Percentiles rank a stretch among this genome's conserved stretches.
These are phyloP conservation scores for Uria aalge DNA, from an alignment of 2,113 vertebrate genomes.

Conservation along the genomic window DNA sequence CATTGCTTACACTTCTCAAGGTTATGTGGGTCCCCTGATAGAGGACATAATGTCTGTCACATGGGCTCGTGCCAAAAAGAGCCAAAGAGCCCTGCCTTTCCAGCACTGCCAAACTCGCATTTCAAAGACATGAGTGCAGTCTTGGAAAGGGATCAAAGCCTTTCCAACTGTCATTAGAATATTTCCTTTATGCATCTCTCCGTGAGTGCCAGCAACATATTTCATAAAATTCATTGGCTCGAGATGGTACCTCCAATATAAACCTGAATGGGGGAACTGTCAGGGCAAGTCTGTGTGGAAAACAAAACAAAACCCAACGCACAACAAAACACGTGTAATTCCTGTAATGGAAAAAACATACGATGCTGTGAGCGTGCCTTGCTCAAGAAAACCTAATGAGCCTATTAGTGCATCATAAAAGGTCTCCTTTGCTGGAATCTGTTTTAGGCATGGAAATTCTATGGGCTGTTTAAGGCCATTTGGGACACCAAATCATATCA, in stretches of 20 bases:
- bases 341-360: conserved; percentile 63
- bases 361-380: neutral
- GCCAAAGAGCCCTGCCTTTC: conserved; percentile 71
- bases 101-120: conserved; percentile 76
- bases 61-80: conserved; percentile 62
- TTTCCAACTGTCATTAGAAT: conserved; percentile 78
- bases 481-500: conserved; percentile 42
- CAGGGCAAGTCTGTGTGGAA: conserved; percentile 70
- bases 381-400: conserved; percentile 24
- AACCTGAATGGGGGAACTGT: conserved; percentile 71
- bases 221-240: conserved; percentile 75
- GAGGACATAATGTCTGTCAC: conserved; percentile 73
- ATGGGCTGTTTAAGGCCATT: conserved; percentile 42
- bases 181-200: conserved; percentile 79
- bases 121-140: conserved; percentile 80
- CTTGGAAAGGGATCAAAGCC: conserved; percentile 81
- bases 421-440: conserved; percentile 44
- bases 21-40: conserved; percentile 68
- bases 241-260: conserved; percentile 71
- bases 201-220: conserved; percentile 74
- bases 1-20: conserved; percentile 51
- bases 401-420: conserved; percentile 30
- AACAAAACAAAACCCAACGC: conserved; percentile 66
- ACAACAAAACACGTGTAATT: conserved; percentile 61
- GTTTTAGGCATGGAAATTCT: conserved; percentile 31